Base-by-base conservation (phyloP, 2,888 invertebrate genomes). In the Agriopis leucophaearia region DNA sequence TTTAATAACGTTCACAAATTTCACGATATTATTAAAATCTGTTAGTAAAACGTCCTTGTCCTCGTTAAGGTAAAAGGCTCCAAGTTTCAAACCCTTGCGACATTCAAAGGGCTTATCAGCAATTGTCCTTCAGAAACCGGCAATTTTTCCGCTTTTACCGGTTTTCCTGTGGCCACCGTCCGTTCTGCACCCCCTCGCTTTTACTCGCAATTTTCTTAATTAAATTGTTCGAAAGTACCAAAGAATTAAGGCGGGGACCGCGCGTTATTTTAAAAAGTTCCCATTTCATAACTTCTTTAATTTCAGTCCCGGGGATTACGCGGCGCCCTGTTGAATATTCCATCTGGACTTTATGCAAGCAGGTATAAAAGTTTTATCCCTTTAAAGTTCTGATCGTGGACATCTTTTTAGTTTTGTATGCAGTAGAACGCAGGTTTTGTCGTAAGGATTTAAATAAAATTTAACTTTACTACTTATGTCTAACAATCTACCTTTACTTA, bases 281-380 rank as follows among this genome's bases (percentile, higher is more conserved):
- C 78, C 81, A 82, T 81, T 88, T 84, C 82, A 82, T 84, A 87
- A 87, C 86, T 87, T 88, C 81, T 85, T 87, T 86, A 88, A 88
- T 88, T 87, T 86, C 79, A 78, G 82, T 81, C 73, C 62, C 75
- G 74, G 80, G 82, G 81, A 82, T 84, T 82, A 82, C 77, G 78
- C 77, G 79, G 76, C 74, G 68, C 60, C 70, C 77, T 75, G 82
- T 80, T 83, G 82, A 83, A 83, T 83, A 85, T 84, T 84, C 85
- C 80, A 80, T 79, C 82, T 83, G 73, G 78, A 81, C 81, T 84
- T 85, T 84, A 81, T 83, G 80, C 84, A 83, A 83, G 83, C 84
- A 82, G 69, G 78, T 84, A 81, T 83, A 80, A 81, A 84, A 85
- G 77, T 86, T 86, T 83, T 80, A 83, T 84, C 80, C 80, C 72